phyloP scores from a whole-genome alignment of 2,797 vertebrate genomes.

The Rhinella marina region DNA sequence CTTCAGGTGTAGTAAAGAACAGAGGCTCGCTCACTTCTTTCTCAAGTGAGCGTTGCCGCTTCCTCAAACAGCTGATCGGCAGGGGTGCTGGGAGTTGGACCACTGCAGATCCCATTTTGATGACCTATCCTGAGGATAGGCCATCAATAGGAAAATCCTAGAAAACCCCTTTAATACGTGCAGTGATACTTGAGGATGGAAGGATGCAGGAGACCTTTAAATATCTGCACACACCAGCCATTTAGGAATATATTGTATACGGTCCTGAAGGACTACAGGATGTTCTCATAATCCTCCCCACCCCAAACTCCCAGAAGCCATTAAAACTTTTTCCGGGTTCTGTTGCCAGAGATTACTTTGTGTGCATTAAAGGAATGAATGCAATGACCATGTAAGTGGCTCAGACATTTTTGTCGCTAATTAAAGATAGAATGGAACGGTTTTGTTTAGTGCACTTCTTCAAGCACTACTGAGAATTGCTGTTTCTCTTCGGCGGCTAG shows the following conservation, averaged over 20 bases:
- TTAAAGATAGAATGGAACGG: constrained; percentile 16
- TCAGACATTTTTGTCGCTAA: constrained; percentile 7
- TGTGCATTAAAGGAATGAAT: constrained; percentile 11
- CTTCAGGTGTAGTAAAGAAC: too few species aligned
- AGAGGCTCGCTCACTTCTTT: too few species aligned
- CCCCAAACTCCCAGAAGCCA: background rate
- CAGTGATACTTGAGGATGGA: background rate
- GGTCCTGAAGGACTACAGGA: background rate
- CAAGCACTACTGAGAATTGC: background rate
- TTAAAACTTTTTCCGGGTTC: constrained; percentile 18
- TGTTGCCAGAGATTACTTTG: constrained; percentile 24
- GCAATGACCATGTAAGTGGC: constrained; percentile 14
- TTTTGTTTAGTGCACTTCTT: constrained; percentile 12
- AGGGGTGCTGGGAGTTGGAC: too few species aligned
- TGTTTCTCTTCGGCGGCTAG: constrained; percentile 1
- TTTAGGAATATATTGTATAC: background rate
- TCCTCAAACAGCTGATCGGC: too few species aligned
- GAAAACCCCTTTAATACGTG: too few species aligned
- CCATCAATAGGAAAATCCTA: too few species aligned
- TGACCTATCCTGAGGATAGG: too few species aligned
- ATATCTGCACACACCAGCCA: background rate
- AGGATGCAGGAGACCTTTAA: background rate
- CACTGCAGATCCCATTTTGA: too few species aligned
- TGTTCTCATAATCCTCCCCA: background rate
- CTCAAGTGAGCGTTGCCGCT: too few species aligned